A percentile compares a stretch with the other conserved stretches of the same genome.
Evolutionary conservation across 2,113 vertebrate species (phyloP).

Genomic region (Lipophrys pholis): DNA sequence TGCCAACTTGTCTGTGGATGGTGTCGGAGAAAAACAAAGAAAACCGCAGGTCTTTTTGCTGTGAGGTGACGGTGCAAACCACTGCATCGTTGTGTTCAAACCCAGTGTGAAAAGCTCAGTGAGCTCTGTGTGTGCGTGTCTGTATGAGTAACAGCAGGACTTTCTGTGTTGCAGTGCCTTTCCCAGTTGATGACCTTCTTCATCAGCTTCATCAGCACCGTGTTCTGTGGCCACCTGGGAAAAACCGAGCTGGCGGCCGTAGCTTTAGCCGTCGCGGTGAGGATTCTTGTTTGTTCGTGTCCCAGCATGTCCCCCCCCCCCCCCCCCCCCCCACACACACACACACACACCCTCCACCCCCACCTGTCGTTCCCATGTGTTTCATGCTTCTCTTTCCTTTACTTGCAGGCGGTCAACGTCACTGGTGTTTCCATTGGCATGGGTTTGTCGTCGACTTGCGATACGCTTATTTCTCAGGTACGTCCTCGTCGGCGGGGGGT

Average conservation of each 20-base stretch:
- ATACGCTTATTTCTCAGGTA: conserved; percentile 95
- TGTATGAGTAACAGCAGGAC: too few species aligned
- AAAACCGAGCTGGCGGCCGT: conserved; percentile 60
- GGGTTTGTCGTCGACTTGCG: conserved; percentile 90
- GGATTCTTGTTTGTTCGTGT: neutral
- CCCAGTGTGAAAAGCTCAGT: too few species aligned
- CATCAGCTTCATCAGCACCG: conserved; percentile 90
- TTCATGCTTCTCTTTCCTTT: neutral
- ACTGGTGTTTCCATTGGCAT: conserved; percentile 88
- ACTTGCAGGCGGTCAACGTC: conserved; percentile 89
- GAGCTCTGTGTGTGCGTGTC: too few species aligned
- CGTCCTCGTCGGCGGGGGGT: neutral
- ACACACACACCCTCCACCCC: too few species aligned
- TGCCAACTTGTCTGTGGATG: too few species aligned
- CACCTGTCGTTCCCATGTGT: too few species aligned
- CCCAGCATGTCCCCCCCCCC: too few species aligned
- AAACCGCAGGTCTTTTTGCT: too few species aligned
- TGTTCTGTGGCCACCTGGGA: conserved; percentile 94
- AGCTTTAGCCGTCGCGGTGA: conserved; percentile 60
- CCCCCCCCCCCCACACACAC: too few species aligned
- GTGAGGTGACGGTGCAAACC: too few species aligned
- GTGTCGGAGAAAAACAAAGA: too few species aligned
- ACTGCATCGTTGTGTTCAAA: too few species aligned
- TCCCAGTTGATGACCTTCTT: conserved; percentile 90
- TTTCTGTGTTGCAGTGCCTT: conserved; percentile 79